Evolutionary conservation across 1,140 invertebrate species (phyloP).

Genomic region (Drosophila bocki): DNA sequence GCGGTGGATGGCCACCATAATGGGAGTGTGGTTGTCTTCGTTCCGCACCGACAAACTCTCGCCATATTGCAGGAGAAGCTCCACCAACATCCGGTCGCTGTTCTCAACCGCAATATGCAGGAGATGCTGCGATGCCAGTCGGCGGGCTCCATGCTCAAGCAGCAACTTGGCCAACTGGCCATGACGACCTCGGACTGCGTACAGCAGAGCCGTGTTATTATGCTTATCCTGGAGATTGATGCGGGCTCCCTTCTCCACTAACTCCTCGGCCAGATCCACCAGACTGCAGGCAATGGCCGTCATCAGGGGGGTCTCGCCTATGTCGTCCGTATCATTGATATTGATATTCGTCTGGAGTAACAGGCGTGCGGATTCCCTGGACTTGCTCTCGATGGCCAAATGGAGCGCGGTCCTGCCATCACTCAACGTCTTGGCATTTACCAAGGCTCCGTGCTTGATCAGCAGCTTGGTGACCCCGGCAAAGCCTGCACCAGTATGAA

Average conservation of each 20-base stretch:
- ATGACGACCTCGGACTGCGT: constrained; percentile 86
- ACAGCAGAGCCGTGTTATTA: constrained; percentile 86
- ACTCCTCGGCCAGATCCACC: constrained; percentile 85
- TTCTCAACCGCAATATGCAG: constrained; percentile 86
- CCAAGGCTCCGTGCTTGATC: constrained; percentile 72
- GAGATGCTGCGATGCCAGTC: constrained; percentile 87
- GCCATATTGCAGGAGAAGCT: constrained; percentile 85
- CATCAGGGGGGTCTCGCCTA: constrained; percentile 87
- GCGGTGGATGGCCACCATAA: constrained; percentile 87
- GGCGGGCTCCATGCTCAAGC: constrained; percentile 86
- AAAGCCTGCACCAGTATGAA: constrained; percentile 94
- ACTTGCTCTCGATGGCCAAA: constrained; percentile 75
- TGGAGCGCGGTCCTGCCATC: constrained; percentile 78
- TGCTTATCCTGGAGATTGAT: constrained; percentile 88
- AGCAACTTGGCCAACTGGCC: constrained; percentile 84
- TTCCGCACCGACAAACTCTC: constrained; percentile 86
- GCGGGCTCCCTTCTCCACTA: constrained; percentile 86
- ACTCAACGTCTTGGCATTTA: constrained; percentile 75
- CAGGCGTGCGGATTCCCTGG: constrained; percentile 86
- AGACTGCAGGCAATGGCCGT: constrained; percentile 86
- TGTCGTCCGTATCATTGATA: constrained; percentile 87
- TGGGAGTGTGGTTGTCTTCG: constrained; percentile 87
- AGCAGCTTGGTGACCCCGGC: constrained; percentile 61
- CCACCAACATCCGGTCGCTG: constrained; percentile 85
- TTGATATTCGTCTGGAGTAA: constrained; percentile 87